These are phyloP conservation scores for Spongilla lacustris DNA, from an alignment of 37 sponge, comb jelly and placozoan genomes.

Conservation along the genomic window DNA sequence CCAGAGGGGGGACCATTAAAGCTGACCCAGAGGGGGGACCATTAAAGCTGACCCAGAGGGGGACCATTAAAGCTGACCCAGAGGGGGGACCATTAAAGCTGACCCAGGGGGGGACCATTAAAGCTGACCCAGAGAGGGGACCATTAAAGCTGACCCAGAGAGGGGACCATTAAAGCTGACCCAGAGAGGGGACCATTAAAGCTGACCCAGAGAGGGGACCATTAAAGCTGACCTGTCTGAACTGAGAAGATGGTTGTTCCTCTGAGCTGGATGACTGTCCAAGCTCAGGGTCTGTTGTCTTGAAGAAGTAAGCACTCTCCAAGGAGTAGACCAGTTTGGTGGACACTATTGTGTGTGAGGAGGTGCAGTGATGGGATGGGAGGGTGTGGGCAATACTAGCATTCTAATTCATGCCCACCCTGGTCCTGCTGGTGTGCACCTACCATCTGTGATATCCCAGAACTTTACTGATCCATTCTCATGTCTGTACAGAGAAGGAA, in stretches of 20 bases:
- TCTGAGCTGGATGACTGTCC: neutral
- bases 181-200: too few relatives aligned
- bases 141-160: too few relatives aligned
- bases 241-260: neutral
- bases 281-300: neutral
- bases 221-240: neutral
- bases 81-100: too few relatives aligned
- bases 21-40: too few relatives aligned
- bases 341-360: neutral
- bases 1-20: too few relatives aligned
- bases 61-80: too few relatives aligned
- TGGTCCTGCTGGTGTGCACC: conserved; percentile 10
- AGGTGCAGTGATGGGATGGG: neutral
- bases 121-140: too few relatives aligned
- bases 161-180: too few relatives aligned
- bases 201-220: too few relatives aligned
- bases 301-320: neutral
- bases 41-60: too few relatives aligned
- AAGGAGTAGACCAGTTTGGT: neutral
- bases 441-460: conserved; percentile 90
- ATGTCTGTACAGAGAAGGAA: conserved; percentile 55
- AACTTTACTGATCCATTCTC: conserved; percentile 95
- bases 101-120: too few relatives aligned
- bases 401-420: neutral
- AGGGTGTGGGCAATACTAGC: neutral